Base-by-base conservation (phyloP, 2,797 vertebrate species). In the Eleutherodactylus coqui region DNA sequence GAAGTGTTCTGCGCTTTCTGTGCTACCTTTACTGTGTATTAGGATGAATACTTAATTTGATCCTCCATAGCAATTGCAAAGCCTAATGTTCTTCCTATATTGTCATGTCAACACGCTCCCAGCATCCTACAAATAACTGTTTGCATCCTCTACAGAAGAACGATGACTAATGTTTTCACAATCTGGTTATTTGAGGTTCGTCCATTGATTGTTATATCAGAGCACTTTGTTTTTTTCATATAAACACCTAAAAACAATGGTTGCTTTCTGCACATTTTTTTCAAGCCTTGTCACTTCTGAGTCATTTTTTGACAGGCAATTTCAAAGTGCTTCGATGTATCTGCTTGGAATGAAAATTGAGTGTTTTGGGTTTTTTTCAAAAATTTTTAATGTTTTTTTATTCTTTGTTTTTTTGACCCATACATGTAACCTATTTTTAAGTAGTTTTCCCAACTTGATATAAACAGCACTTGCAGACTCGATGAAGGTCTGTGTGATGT, bases 161-260 rank as follows among this genome's bases (percentile, higher is more conserved):
- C 19, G 38, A 64, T 84, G 58, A 67, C 83, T 82, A 82, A 84
- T 77, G 51, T 27, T 83, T 84, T 62, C 21, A 49, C 49, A 58
- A 62, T 47, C 32, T n/a, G 47, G 29, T 49, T 29, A 34, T 21
- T 24, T 60, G 34, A 47, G 75, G 36, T 43, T 51, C 38, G 45
- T 77, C 45, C 43, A 51, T 69, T 36, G 16, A 69, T 69, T 36
- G 64, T 69, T 69, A 62, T 84, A 84, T 77, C 53, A 84, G 77
- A 84, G 47, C 34, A 41, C 32, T 19, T 69, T 36, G 13, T 34
- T 38, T 69, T 76, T 69, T 45, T 19, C 13, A 58, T 19, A 29
- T 34, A 41, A 19, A 45, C 36, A 79, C 9, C 36, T 29, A 69
- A 72, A 77, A 79, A 62, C 10, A 43, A 69, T 4, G 6, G 5